phyloP scores from a whole-genome alignment of 2,888 invertebrate genomes.

The Tiliacea citrago region DNA sequence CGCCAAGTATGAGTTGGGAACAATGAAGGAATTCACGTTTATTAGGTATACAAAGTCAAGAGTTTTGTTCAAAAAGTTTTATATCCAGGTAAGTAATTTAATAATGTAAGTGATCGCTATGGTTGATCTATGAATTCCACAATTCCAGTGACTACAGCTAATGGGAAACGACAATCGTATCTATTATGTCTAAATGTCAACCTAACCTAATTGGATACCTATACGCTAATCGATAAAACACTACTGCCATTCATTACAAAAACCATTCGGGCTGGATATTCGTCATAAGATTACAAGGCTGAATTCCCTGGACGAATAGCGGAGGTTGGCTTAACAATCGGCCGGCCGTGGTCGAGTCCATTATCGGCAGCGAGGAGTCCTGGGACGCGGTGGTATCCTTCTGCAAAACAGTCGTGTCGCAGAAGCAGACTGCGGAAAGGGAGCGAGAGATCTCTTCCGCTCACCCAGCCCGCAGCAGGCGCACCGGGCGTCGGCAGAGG shows the following conservation, averaged over 20 bases:
- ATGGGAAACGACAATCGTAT: neutral
- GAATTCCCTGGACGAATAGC: neutral
- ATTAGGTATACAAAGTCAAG: neutral
- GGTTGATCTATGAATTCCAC: neutral
- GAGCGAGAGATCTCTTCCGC: too few species aligned
- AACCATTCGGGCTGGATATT: neutral
- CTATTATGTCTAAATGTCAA: conserved; percentile 4
- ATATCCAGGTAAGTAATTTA: neutral
- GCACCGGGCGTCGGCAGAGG: too few species aligned
- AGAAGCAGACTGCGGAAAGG: too few species aligned
- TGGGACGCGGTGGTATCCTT: too few species aligned
- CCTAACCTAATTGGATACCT: neutral
- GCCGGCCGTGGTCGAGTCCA: too few species aligned
- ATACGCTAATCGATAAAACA: neutral
- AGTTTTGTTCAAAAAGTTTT: neutral
- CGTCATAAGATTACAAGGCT: neutral
- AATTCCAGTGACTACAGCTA: neutral
- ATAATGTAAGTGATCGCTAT: neutral
- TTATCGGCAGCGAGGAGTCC: too few species aligned
- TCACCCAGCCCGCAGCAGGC: too few species aligned
- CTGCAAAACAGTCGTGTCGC: too few species aligned
- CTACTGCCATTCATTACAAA: neutral
- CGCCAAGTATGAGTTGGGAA: neutral
- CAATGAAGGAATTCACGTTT: neutral
- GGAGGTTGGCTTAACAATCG: neutral